phyloP scores from a whole-genome alignment of 2,888 invertebrate genomes.

The Nomada fabriciana region DNA sequence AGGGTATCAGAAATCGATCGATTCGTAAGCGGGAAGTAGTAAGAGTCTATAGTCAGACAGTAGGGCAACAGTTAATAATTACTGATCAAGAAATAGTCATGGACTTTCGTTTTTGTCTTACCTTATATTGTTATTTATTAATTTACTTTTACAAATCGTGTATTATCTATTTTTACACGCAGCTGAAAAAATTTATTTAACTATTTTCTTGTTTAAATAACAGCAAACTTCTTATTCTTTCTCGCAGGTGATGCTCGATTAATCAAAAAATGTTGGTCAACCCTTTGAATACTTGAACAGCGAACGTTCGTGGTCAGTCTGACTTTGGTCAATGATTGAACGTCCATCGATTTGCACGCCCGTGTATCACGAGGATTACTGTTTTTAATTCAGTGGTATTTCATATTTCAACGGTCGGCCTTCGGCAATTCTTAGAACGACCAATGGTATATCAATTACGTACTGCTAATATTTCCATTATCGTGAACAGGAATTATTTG shows the following conservation, averaged over 20 bases:
- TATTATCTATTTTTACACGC: not conserved
- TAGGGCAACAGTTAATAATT: not conserved
- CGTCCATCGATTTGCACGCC: constrained; percentile 2
- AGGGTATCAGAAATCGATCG: constrained; percentile 26
- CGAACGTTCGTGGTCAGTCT: constrained; percentile 37
- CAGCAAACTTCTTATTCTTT: no score
- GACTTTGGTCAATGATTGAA: constrained; percentile 18
- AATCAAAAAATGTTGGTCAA: no score
- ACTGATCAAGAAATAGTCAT: not conserved
- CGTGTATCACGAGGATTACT: not conserved
- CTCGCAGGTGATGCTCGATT: no score
- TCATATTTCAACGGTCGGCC: not conserved
- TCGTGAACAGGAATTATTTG: not conserved
- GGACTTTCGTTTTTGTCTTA: not conserved
- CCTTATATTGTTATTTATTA: not conserved
- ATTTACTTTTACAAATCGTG: not conserved
- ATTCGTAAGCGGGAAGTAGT: not conserved
- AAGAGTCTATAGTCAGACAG: not conserved
- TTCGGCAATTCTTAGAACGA: constrained; percentile 11
- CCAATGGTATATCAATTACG: constrained; percentile 20
- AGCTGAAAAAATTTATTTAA: not conserved
- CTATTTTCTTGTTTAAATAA: no score
- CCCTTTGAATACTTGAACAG: not conserved
- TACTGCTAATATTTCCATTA: constrained; percentile 10
- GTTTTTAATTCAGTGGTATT: not conserved